Conservation (phyloP, 2,888 invertebrate genomes). For the Lucinisca nassula region DNA sequence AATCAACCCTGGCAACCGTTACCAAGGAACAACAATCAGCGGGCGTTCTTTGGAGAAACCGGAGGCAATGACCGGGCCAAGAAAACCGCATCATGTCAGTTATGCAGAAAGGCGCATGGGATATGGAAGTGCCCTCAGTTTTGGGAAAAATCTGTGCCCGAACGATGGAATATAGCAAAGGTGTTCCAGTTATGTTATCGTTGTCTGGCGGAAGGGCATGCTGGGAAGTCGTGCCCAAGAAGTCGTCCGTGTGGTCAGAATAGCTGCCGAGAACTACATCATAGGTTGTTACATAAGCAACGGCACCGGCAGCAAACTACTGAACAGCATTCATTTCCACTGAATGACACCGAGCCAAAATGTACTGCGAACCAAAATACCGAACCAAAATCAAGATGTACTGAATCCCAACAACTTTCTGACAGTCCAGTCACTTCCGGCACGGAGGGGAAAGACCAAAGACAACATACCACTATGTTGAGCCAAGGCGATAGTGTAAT, state of each 20-base stretch:
- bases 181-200: conserved; percentile 22
- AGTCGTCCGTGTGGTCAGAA: conserved; percentile 22
- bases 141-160: background rate
- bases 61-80: background rate
- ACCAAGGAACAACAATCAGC: background rate
- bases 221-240: conserved; percentile 19
- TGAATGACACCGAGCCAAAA: background rate
- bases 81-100: background rate
- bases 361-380: background rate
- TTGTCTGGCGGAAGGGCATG: conserved; percentile 29
- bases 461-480: background rate
- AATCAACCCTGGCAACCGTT: background rate
- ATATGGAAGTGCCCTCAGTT: conserved; percentile 30
- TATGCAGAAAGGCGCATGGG: conserved; percentile 16
- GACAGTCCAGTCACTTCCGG: background rate
- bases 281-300: conserved; percentile 20
- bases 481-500: background rate
- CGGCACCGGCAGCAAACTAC: background rate
- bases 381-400: background rate
- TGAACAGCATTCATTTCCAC: background rate
- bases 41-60: conserved; percentile 27
- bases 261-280: conserved; percentile 20
- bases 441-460: background rate
- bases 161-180: conserved; percentile 11
- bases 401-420: background rate